Evolutionary conservation across 2,113 vertebrate species (phyloP), one percentile per base, ranked within the genome.

Genomic region (Bombycilla garrulus): DNA sequence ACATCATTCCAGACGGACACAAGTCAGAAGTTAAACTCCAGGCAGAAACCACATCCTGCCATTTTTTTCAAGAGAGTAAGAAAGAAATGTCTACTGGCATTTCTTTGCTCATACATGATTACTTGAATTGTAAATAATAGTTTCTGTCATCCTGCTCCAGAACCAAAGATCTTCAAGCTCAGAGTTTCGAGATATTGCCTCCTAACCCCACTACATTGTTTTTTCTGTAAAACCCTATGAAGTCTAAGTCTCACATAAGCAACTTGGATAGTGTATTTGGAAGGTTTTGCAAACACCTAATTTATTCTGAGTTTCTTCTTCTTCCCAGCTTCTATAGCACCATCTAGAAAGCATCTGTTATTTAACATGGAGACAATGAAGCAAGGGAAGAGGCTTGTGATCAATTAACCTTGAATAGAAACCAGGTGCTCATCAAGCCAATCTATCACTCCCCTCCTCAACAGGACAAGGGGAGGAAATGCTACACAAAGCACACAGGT

Each of bases 281-380:
- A 58, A 87, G 8, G 21, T 53, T 83, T 87, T 51, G 20, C 13
- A 79, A 79, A 64, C 23, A 36, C 5, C 2, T 36, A 31, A 24
- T 40, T 90, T 6, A 26, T 66, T 56, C 28, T 15, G 8, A 44
- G 2, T 64, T 48, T 38, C 16, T 36, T 58, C 31, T 54, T 48
- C 36, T 7, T 2, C 10, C 6, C 17, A 0, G 0, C 19, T 73
- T 82, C 28, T 38, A 36, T 4, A 65, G 5, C 16, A 40, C 5
- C 16, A 50, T 50, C 45, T 33, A 79, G 35, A 56, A 83, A 79
- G 70, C 13, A 9, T 44, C 35, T 74, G 29, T 12, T 13, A 65
- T 50, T 87, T 90, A 65, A 15, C 2, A 18, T 20, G 28, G 56
- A 50, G 35, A 74, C 11, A 53, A 50, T 20, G 21, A 70, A 74